phyloP scores from a whole-genome alignment of 2,888 invertebrate genomes.

The Catocala fraxini region DNA sequence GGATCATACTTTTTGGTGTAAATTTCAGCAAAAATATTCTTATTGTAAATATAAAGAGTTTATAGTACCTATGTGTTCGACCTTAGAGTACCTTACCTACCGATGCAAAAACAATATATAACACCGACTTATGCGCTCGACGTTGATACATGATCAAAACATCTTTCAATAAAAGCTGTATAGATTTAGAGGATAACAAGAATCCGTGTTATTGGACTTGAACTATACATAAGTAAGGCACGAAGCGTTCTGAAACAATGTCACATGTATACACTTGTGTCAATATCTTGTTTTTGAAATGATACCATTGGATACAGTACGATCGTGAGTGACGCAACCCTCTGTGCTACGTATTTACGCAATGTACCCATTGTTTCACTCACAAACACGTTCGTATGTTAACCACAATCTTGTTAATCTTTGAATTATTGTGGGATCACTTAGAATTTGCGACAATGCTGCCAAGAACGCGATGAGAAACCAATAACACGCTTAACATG shows the following conservation, averaged over 20 bases:
- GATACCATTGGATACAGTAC: constrained; percentile 68
- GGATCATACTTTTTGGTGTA: too few species aligned
- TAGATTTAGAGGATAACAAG: constrained; percentile 42
- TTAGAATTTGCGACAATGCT: constrained; percentile 1
- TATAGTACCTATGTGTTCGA: too few species aligned
- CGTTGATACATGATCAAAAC: too few species aligned
- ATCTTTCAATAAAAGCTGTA: constrained; percentile 10
- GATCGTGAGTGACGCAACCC: constrained; percentile 74
- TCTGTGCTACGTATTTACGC: constrained; percentile 56
- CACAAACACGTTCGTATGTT: constrained; percentile 51
- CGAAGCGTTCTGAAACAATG: constrained; percentile 58
- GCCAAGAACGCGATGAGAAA: neutral
- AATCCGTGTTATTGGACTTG: constrained; percentile 52
- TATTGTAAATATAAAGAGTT: too few species aligned
- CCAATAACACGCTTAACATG: neutral
- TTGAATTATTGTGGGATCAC: constrained; percentile 24
- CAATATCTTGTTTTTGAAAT: constrained; percentile 81
- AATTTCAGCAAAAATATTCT: too few species aligned
- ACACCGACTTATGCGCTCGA: too few species aligned
- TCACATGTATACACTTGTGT: constrained; percentile 74
- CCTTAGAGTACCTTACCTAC: too few species aligned
- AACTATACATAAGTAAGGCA: constrained; percentile 49
- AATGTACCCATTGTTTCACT: constrained; percentile 55
- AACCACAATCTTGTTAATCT: constrained; percentile 39
- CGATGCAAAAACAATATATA: too few species aligned